Percentiles rank a stretch among this genome's conserved stretches.
Conservation (phyloP, 2,888 invertebrate genomes). For the Trachelus tabidus region DNA sequence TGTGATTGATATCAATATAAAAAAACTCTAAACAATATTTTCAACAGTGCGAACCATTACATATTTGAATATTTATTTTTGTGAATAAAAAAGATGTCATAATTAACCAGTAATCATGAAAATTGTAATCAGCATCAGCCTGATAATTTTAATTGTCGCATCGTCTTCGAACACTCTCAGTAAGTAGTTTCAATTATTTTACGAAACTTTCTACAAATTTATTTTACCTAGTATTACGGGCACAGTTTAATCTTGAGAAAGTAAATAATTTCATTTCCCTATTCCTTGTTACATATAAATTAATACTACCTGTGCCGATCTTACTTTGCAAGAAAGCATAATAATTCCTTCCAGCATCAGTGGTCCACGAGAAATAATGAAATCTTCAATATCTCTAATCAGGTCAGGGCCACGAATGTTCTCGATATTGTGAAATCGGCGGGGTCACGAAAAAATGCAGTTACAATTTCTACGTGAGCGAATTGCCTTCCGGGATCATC, state of each 20-base stretch:
- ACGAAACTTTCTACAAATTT: background rate
- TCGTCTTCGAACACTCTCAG: background rate
- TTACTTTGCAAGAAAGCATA: background rate
- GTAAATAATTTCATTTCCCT: background rate
- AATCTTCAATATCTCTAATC: conserved; percentile 8
- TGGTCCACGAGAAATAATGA: background rate
- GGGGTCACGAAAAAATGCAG: conserved; percentile 36
- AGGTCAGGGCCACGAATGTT: conserved; percentile 41
- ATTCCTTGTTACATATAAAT: background rate
- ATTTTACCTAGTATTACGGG: background rate
- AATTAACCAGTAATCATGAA: background rate
- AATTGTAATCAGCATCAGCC: background rate
- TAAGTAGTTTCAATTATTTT: background rate
- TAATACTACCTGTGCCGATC: background rate
- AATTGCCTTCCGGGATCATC: conserved; percentile 13
- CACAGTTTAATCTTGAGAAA: background rate
- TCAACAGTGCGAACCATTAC: background rate
- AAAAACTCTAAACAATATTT: background rate
- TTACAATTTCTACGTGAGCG: conserved; percentile 42
- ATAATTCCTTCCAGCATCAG: background rate
- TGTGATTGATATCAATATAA: background rate
- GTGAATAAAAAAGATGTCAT: background rate
- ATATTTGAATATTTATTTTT: background rate
- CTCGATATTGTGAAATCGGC: conserved; percentile 37
- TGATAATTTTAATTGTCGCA: background rate